These are phyloP conservation scores for Heptranchias perlo DNA, from an alignment of 2,113 vertebrate genomes.

Conservation along the genomic window DNA sequence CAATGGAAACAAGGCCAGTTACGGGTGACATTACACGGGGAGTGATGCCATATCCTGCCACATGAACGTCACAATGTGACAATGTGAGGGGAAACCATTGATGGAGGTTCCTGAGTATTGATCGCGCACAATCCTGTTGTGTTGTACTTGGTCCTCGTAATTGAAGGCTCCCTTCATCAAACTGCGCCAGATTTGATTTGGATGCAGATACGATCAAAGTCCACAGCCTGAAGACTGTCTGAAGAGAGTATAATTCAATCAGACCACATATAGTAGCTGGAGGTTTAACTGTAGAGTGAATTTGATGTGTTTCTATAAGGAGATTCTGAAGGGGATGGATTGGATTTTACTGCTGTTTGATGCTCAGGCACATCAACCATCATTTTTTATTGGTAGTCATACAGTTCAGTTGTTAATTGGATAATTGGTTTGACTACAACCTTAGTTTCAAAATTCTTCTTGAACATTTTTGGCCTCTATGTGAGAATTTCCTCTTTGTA, in stretches of 20 bases:
- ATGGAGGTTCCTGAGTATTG: not conserved
- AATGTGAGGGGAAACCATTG: not conserved
- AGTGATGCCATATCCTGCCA: not conserved
- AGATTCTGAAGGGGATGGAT: not conserved
- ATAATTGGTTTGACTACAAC: not conserved
- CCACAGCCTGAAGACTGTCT: too few relatives aligned
- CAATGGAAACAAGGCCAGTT: not conserved
- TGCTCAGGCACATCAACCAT: not conserved
- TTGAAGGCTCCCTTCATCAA: not conserved
- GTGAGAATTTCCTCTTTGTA: not conserved
- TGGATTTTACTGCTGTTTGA: not conserved
- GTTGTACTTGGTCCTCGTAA: not conserved
- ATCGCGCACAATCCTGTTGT: not conserved
- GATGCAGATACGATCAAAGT: not conserved
- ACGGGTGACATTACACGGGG: not conserved
- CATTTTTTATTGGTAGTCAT: not conserved
- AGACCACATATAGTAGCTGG: not conserved
- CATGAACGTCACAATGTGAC: not conserved
- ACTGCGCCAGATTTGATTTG: not conserved
- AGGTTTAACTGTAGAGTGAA: not conserved
- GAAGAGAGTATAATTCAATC: not conserved
- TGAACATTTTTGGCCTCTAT: not conserved
- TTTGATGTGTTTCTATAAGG: not conserved
- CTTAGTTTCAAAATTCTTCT: not conserved
- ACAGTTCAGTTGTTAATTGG: not conserved